Evolutionary conservation across 2,888 invertebrate species (phyloP), one percentile per base, ranked within the genome.

Genomic region (Drosophila lacicola): DNA sequence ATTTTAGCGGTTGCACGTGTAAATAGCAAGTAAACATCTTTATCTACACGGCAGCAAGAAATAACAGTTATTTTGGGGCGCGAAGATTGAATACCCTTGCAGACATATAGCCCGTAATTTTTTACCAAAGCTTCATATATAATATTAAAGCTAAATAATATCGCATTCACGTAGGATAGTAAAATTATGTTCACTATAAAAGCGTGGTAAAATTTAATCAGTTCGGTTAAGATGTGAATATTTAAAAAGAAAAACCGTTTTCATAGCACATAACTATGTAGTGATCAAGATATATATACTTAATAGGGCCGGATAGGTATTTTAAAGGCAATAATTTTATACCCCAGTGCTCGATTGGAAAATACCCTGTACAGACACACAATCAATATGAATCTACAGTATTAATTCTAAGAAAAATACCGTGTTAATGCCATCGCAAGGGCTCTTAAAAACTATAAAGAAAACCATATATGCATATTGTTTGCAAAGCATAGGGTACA

Each of bases 11-110:
- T 8, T n/a, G 39, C 2, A 9, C 13, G 53, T 53, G 29, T 41
- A 41, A 53, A 41, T 41, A 33, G 14, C 39, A 17, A 29, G 29
- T 53, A 17, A 25, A 39, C 51, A 51, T 51, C 41, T 53, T 53
- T 53, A 29, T 8, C 29, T 29, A 8, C 8, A 29, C 29, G 29
- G 29, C 21, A 14, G 21, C 53, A 13, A 13, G 29, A 53, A 29
- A 41, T 14, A 17, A 29, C 9, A 41, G 17, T 41, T 53, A 13
- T 36, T 33, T 29, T n/a, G 4, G 17, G 17, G 1, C 8, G 5
- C 53, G 53, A 17, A 17, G 29, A 29, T 41, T 53, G 33, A 29
- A 53, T 53, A 53, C 53, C 17, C 17, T 29, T 6, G 11, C 11
- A 14, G 37, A 25, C 21, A 39, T 17, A 25, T 36, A 8, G 17